These are phyloP conservation scores for Frankliniella intonsa DNA, from an alignment of 2,888 invertebrate genomes.

Conservation along the genomic window DNA sequence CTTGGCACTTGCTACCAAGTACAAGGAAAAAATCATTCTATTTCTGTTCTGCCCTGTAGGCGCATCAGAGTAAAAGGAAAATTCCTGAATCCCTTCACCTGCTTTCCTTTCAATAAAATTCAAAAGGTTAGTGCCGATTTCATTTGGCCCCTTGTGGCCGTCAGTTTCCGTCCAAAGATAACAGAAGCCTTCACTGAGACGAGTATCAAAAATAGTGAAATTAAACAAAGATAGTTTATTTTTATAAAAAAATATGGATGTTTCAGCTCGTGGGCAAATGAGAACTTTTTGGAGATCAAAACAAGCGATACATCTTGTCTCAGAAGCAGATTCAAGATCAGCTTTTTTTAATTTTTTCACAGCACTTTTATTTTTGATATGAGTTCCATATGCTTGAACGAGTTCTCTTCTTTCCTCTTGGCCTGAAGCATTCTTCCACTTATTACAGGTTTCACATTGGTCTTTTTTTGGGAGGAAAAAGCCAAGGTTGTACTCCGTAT, in stretches of 20 bases:
- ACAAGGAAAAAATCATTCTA: neutral
- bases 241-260: neutral
- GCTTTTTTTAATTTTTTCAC: neutral
- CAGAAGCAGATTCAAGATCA: neutral
- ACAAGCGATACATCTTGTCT: neutral
- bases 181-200: too few species aligned
- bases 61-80: neutral
- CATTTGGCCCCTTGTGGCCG: neutral
- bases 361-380: neutral
- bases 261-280: neutral
- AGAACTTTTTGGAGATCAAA: neutral
- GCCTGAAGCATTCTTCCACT: neutral
- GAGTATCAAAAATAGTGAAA: too few species aligned
- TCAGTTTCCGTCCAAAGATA: neutral
- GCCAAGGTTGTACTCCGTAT: neutral
- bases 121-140: neutral
- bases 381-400: neutral
- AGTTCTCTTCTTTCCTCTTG: neutral
- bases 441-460: neutral
- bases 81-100: neutral
- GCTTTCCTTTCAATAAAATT: neutral
- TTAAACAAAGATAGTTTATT: neutral
- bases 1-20: neutral
- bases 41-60: neutral
- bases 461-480: neutral